Evolutionary conservation across 2,113 vertebrate genomes (phyloP).

Genomic region (Alethe diademata): DNA sequence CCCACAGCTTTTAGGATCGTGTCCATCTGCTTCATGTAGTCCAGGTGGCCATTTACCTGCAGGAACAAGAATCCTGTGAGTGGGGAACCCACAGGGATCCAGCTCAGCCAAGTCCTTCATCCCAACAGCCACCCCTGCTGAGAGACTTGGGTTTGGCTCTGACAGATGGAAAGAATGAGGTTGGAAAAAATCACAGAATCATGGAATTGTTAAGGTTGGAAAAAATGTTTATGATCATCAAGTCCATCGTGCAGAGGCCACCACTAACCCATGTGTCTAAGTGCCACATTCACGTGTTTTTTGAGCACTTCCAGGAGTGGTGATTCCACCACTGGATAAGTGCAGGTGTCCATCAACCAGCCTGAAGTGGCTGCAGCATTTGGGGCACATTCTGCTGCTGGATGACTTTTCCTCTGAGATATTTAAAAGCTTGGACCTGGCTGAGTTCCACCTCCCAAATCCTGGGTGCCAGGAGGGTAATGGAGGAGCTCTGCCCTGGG

Average conservation of each 20-base stretch:
- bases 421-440: not conserved
- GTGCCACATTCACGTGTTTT: not conserved
- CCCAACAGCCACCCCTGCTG: fast-evolving
- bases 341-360: not conserved
- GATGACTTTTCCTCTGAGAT: not conserved
- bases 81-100: not conserved
- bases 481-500: not conserved
- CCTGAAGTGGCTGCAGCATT: not conserved
- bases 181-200: not conserved
- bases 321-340: not conserved
- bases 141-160: not conserved
- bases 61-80: not conserved
- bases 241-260: not conserved
- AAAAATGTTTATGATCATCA: not conserved
- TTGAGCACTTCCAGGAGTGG: not conserved
- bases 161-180: not conserved
- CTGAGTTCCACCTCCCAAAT: not conserved
- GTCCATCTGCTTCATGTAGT: constrained; percentile 98
- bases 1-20: constrained; percentile 88
- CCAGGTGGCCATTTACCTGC: constrained; percentile 93
- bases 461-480: not conserved
- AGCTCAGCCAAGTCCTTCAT: not conserved
- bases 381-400: not conserved
- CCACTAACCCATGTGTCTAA: not conserved
- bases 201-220: not conserved